phyloP scores from a whole-genome alignment of 2,797 vertebrate species.

The Pseudocheirus occidentalis region DNA sequence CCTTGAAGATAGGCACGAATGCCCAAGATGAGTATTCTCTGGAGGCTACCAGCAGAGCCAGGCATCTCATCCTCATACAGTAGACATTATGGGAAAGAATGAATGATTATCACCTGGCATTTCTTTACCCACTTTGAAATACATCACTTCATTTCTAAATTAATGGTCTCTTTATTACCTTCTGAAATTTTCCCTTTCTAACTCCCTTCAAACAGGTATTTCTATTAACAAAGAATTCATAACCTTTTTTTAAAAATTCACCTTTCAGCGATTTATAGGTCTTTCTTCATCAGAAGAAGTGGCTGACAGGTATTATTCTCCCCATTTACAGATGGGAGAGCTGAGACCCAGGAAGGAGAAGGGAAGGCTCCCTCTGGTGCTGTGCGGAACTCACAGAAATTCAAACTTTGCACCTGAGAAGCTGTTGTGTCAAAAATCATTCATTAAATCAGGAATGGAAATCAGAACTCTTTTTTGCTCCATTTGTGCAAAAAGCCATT shows the following conservation, averaged over 20 bases:
- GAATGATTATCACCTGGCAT: slow-evolving; percentile 33
- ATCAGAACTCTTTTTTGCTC: slow-evolving; percentile 24
- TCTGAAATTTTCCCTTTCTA: slow-evolving; percentile 46
- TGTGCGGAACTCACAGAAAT: neutral
- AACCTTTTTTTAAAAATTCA: slow-evolving; percentile 39
- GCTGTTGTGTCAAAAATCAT: neutral
- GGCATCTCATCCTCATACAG: slow-evolving; percentile 34
- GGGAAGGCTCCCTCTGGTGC: neutral
- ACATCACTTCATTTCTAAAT: slow-evolving; percentile 43
- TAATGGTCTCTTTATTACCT: slow-evolving; percentile 29
- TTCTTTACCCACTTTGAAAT: slow-evolving; percentile 49
- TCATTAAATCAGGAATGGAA: slow-evolving; percentile 53
- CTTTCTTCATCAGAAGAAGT: slow-evolving; percentile 50
- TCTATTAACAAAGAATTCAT: slow-evolving; percentile 49
- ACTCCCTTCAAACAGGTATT: slow-evolving; percentile 47
- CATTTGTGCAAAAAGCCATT: slow-evolving; percentile 37
- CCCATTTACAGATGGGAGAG: slow-evolving; percentile 47
- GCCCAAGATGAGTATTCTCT: slow-evolving; percentile 31
- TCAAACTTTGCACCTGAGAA: neutral
- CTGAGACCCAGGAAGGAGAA: slow-evolving; percentile 51
- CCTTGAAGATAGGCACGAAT: slow-evolving; percentile 38
- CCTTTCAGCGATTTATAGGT: slow-evolving; percentile 42
- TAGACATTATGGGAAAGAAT: slow-evolving; percentile 37
- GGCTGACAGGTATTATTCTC: slow-evolving; percentile 47
- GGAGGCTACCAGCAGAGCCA: slow-evolving; percentile 39